Evolutionary conservation across 30 jellyfish, hydroid and myxozoan genomes (phyloP), one percentile per base, ranked within the genome.

Genomic region (Catostylus mosaicus): DNA sequence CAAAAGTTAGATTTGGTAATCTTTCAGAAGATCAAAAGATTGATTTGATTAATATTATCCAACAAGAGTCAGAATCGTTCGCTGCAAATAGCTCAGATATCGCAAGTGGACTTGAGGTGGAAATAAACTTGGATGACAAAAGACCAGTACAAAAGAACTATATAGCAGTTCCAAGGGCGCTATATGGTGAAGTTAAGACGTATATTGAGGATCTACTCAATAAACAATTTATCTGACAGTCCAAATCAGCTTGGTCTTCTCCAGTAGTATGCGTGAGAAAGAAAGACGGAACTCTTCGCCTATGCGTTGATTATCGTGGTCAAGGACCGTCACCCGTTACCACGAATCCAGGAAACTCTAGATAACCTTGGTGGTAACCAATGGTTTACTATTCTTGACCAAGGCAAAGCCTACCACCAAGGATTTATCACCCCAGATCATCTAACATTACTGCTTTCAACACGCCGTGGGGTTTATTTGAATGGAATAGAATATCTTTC

Each of bases 351-450:
- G 30, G 78, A 63, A 14, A 38, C 75, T 0, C 52, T 87, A 62
- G 86, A 77, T 2, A 77, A 33, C 54, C 73, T 77, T 0, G 87
- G 88, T 32, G 91, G 87, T 18, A 87, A 57, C 54, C 35, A 38
- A 18, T 77, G 91, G 96, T 77, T 76, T 77, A 46, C 88, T 33
- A 30, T 78, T 8, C 76, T 87, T 16, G 92, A 87, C 59, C 84
- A 60, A 54, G 79, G 88, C 50, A 76, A 43, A 57, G 88, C 91
- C 14, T 87, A 77, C 22, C 91, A 77, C 81, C 83, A 87, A 46
- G 91, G 91, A 14, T 87, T 27, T 77, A 76, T 80, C 4, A 78
- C 31, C 20, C 51, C 45, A 70, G 90, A 80, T n/a, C 67, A 88
- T 51, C 50, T 29, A 33, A 80, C 90, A 7, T n/a, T n/a, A 24